Base-by-base conservation (phyloP, 2,113 vertebrate species). In the Serinus canaria region DNA sequence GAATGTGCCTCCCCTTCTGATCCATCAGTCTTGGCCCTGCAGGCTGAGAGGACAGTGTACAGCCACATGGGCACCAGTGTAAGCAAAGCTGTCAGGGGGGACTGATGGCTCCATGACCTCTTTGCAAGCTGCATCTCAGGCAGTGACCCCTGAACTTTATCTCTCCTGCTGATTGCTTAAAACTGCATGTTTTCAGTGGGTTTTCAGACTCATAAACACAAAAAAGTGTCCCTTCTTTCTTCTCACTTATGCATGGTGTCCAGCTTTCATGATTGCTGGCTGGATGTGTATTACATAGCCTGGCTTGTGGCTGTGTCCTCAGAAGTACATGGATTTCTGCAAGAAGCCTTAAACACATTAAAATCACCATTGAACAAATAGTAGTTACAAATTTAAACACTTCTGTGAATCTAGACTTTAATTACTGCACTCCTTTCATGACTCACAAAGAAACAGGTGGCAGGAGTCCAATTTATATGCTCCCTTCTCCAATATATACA, bases 11-110 rank as follows among this genome's bases (percentile, higher is more conserved):
- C 4, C 10, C 19, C 6, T 67, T 67, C 28, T 78, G 35, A 58
- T 30, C 70, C 70, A 77, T 74, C 63, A 23, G 20, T 53, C 50
- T 55, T 44, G 28, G 44, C 15, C 84, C 72, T 49, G 14, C 41
- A 60, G 55, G 21, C 18, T 31, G 33, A 33, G 23, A 31, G 31
- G 18, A 18, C 6, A 25, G 43, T 3, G 20, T 17, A 50, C 19
- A 72, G 16, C 41, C 69, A 24, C 0, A 0, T 1, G 11, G n/a
- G n/a, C 49, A 64, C 19, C 28, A 17, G 23, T 6, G 23, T 4
- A 30, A 69, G 56, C 25, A 67, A 84, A 70, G 55, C 33, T 81
- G 23, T 37, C 52, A 56, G 31, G 4, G 8, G 18, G 13, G 33
- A 77, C 55, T 10, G n/a, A 23, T 27, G 37, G 46, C 55, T 44